A percentile compares a stretch with the other conserved stretches of the same genome.
Evolutionary conservation across 2,113 vertebrate species (phyloP).

Genomic region (Rostratula benghalensis): DNA sequence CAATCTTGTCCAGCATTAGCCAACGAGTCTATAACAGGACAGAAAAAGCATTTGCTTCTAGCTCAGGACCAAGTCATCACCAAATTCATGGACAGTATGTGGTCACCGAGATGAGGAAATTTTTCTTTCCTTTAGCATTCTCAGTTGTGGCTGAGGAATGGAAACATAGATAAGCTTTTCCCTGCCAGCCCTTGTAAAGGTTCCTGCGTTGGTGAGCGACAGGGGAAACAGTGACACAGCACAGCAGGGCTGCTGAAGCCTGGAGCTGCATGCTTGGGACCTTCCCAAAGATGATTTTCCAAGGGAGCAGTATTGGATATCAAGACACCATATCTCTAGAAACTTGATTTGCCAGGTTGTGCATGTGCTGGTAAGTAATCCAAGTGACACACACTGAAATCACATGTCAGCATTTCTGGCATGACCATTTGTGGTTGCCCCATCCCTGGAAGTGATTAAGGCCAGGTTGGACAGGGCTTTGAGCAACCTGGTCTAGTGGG

Average conservation of each 20-base stretch:
- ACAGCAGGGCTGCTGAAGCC: not conserved
- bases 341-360: not conserved
- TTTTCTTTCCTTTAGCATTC: not conserved
- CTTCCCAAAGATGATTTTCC: not conserved
- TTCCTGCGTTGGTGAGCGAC: not conserved
- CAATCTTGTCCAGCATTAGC: not conserved
- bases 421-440: no score
- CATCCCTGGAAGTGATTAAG: no score
- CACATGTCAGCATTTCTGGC: not conserved
- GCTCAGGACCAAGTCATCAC: not conserved
- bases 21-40: not conserved
- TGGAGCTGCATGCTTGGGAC: not conserved
- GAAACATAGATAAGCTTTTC: not conserved
- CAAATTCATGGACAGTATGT: not conserved
- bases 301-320: not conserved
- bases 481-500: no score
- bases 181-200: not conserved
- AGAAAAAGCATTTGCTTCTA: not conserved
- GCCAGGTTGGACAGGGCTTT: no score
- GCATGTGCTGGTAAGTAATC: not conserved
- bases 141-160: not conserved
- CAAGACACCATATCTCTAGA: not conserved
- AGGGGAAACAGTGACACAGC: not conserved
- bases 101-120: not conserved
- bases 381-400: accelerated